phyloP scores from a whole-genome alignment of 2,888 invertebrate genomes.

The Lithodes maja region DNA sequence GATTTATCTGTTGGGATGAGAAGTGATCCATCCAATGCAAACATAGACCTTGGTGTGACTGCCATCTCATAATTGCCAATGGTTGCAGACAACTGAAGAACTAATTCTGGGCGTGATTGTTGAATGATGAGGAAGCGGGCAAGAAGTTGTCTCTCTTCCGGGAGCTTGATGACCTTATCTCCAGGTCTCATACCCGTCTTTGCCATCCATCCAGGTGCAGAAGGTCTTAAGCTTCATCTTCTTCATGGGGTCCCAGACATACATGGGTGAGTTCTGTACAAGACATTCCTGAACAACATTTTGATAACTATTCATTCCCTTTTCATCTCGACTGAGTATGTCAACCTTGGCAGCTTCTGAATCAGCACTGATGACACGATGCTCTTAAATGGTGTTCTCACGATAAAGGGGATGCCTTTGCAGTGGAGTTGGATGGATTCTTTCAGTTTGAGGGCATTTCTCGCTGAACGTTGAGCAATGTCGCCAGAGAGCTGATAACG shows the following conservation, averaged over 20 bases:
- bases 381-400: neutral
- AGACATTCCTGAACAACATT: neutral
- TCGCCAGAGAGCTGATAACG: constrained; percentile 11
- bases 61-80: neutral
- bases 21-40: neutral
- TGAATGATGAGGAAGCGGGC: neutral
- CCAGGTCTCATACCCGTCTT: neutral
- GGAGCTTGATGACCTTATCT: neutral
- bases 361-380: neutral
- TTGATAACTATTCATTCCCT: neutral
- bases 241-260: neutral
- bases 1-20: neutral
- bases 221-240: neutral
- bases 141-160: neutral
- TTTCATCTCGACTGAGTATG: neutral
- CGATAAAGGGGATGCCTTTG: neutral
- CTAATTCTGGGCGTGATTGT: neutral
- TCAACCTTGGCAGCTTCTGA: neutral
- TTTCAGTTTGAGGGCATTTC: neutral
- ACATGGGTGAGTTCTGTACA: neutral
- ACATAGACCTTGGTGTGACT: neutral
- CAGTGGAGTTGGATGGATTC: neutral
- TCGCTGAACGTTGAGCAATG: neutral
- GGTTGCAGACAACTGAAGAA: neutral
- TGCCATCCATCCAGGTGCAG: neutral